Percentiles rank a stretch among this genome's conserved stretches.
Evolutionary conservation across 2,888 invertebrate species (phyloP).

Genomic region (Craniophora ligustri): DNA sequence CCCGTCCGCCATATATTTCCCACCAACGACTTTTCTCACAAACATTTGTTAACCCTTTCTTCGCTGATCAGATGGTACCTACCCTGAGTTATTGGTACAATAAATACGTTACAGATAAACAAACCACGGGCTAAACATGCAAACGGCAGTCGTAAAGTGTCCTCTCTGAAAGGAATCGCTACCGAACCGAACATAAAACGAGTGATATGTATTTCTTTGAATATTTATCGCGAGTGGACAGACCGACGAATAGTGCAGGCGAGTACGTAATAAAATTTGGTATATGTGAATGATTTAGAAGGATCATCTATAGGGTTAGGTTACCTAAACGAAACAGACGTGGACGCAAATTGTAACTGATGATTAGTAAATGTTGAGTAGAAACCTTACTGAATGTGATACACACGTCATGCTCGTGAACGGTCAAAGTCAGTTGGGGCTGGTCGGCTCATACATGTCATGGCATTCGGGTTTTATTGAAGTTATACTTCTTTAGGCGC

Average conservation of each 20-base stretch:
- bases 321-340: no score
- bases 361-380: no score
- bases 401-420: no score
- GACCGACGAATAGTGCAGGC: conserved; percentile 28
- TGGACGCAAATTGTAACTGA: no score
- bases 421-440: no score
- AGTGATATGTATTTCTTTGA: conserved; percentile 51
- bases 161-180: conserved; percentile 46
- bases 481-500: no score
- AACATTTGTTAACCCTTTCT: conserved; percentile 52
- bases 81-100: conserved; percentile 69
- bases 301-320: no score
- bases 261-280: not conserved
- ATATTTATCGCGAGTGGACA: conserved; percentile 54
- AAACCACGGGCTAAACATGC: conserved; percentile 62
- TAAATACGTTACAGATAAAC: conserved; percentile 74
- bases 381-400: no score
- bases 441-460: no score
- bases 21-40: conserved; percentile 8
- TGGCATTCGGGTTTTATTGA: no score
- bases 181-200: conserved; percentile 44
- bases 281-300: no score
- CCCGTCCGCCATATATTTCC: conserved; percentile 26
- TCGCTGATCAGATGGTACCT: conserved; percentile 48
- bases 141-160: conserved; percentile 65